Evolutionary conservation across 2,888 invertebrate species (phyloP).

Genomic region (Pterostichus niger): DNA sequence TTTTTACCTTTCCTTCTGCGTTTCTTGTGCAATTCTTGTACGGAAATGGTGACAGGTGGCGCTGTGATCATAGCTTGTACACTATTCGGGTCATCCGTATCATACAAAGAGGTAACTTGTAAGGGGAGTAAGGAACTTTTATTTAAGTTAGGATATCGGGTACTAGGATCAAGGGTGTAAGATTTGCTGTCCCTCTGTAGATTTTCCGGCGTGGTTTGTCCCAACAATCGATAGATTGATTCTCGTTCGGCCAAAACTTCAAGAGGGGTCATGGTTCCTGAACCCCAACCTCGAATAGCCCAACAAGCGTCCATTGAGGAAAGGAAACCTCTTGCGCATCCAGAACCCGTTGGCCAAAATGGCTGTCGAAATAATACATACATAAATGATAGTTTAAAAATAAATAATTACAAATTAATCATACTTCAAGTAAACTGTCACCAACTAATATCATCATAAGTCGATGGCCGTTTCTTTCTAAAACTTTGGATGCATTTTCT

Average conservation of each 20-base stretch:
- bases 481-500: constrained; percentile 94
- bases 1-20: constrained; percentile 81
- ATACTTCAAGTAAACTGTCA: constrained; percentile 94
- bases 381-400: constrained; percentile 9
- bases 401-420: constrained; percentile 55
- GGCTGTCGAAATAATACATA: constrained; percentile 79
- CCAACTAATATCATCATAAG: constrained; percentile 95
- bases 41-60: constrained; percentile 71
- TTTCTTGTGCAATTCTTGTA: constrained; percentile 82
- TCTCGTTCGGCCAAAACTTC: constrained; percentile 96
- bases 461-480: constrained; percentile 86
- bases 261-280: constrained; percentile 84
- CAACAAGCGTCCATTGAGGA: constrained; percentile 98
- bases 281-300: constrained; percentile 93
- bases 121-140: constrained; percentile 86
- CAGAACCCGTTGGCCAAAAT: constrained; percentile 99
- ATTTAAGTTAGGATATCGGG: constrained; percentile 92
- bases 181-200: constrained; percentile 92
- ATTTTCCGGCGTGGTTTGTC: constrained; percentile 98
- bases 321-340: constrained; percentile 97
- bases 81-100: constrained; percentile 84
- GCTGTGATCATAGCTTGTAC: constrained; percentile 72
- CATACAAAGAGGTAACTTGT: constrained; percentile 86
- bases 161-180: constrained; percentile 92
- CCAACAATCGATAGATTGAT: constrained; percentile 89